Conservation (phyloP, 1,140 invertebrate species). For the Amyelois transitella region DNA sequence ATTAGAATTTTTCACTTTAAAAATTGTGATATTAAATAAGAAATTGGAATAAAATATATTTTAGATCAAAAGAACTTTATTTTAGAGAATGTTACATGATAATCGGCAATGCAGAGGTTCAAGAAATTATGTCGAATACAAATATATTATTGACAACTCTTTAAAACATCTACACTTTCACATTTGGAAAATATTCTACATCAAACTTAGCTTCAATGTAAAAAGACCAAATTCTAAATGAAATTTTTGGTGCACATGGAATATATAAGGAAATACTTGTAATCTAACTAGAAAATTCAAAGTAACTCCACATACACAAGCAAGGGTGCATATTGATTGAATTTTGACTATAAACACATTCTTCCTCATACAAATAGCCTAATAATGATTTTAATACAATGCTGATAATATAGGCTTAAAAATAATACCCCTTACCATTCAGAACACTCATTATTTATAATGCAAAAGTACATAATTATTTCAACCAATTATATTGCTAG, state of each 20-base stretch:
- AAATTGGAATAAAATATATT: conserved; percentile 17
- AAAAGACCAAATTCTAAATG: conserved; percentile 55
- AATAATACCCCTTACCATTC: conserved; percentile 16
- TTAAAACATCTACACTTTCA: conserved; percentile 68
- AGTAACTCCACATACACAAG: conserved; percentile 45
- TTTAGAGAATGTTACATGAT: conserved; percentile 72
- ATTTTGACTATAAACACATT: conserved; percentile 45
- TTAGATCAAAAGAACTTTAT: conserved; percentile 73
- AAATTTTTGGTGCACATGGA: conserved; percentile 48
- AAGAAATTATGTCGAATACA: conserved; percentile 70
- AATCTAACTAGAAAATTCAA: conserved; percentile 45
- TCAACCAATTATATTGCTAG: conserved; percentile 27
- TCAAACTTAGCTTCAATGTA: conserved; percentile 55
- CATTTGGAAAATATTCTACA: conserved; percentile 63
- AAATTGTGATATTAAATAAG: neutral
- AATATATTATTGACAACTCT: conserved; percentile 65
- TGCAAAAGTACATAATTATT: conserved; percentile 23
- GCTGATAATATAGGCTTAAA: conserved; percentile 34
- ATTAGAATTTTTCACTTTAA: neutral
- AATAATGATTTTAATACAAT: conserved; percentile 38
- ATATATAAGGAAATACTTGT: conserved; percentile 14
- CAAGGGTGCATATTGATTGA: conserved; percentile 45
- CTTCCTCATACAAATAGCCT: conserved; percentile 43
- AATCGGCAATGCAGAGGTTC: conserved; percentile 72
- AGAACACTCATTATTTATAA: conserved; percentile 14